phyloP scores from a whole-genome alignment of 2,797 vertebrate species.

The Hemibagrus guttatus region DNA sequence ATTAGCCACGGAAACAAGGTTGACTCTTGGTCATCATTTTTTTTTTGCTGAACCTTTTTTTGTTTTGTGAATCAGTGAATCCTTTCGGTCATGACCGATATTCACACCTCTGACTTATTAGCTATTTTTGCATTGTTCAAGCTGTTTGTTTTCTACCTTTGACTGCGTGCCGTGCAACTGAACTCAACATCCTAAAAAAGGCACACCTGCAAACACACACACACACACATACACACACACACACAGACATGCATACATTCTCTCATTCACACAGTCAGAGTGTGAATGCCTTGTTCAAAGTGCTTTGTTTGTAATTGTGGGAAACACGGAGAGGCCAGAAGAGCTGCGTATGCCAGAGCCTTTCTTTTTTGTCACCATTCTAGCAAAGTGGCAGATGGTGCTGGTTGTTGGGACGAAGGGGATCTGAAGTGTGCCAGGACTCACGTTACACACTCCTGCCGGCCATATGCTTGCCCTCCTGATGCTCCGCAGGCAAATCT shows the following conservation, averaged over 20 bases:
- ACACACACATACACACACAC: background rate
- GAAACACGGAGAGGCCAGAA: slow-evolving; percentile 19
- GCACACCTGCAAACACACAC: background rate
- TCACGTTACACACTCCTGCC: slow-evolving; percentile 53
- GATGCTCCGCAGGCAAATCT: slow-evolving; percentile 41
- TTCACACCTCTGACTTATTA: slow-evolving; percentile 7
- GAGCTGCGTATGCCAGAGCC: slow-evolving; percentile 18
- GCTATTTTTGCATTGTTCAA: slow-evolving; percentile 11
- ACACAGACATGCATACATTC: background rate
- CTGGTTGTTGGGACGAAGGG: slow-evolving; percentile 34
- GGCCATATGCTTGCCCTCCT: slow-evolving; percentile 61
- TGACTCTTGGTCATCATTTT: background rate
- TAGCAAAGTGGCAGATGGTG: slow-evolving; percentile 54
- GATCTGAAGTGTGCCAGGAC: slow-evolving; percentile 50
- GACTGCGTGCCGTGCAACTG: background rate
- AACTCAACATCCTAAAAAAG: background rate
- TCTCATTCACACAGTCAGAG: slow-evolving; percentile 20
- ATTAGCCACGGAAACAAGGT: background rate
- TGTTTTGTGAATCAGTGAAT: background rate
- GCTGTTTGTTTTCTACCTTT: slow-evolving; percentile 19
- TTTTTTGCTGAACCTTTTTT: background rate
- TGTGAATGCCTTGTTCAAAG: slow-evolving; percentile 3
- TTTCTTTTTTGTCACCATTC: slow-evolving; percentile 43
- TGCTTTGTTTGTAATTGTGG: slow-evolving; percentile 5
- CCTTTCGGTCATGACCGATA: background rate